Evolutionary conservation across 2,113 vertebrate species (phyloP).

Genomic region (Dunckerocampus dactyliophorus): DNA sequence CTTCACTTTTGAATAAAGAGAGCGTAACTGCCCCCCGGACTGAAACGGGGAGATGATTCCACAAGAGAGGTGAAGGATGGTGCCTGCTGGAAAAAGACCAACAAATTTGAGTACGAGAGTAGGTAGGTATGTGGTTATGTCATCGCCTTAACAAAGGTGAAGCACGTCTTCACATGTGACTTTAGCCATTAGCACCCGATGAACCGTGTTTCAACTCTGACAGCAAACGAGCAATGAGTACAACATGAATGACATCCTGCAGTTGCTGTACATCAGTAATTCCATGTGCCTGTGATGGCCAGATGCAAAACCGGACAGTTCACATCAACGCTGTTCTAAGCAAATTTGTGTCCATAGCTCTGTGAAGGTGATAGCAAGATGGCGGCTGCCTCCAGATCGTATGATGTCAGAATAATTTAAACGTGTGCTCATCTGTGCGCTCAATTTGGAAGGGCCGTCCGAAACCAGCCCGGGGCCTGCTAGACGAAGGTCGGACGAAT

Average conservation of each 20-base stretch:
- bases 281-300: background rate
- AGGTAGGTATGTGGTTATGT: background rate
- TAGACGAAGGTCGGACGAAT: background rate
- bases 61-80: constrained; percentile 6
- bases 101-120: background rate
- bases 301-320: background rate
- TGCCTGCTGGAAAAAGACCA: background rate
- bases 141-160: background rate
- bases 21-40: no score
- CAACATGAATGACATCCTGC: no score
- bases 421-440: background rate
- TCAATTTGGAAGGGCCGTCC: background rate
- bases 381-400: background rate
- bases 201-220: no score
- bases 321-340: background rate
- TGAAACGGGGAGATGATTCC: constrained; percentile 20
- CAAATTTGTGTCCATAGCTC: background rate
- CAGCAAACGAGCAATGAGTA: no score
- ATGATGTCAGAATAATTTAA: constrained; percentile 7
- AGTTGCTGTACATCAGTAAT: no score
- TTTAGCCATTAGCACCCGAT: background rate
- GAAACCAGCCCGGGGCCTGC: background rate
- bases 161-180: background rate
- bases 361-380: constrained; percentile 1
- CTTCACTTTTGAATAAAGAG: no score